A percentile compares a stretch with the other conserved stretches of the same genome.
phyloP scores from a whole-genome alignment of 2,797 vertebrate species.

The Muscicapa comitata region DNA sequence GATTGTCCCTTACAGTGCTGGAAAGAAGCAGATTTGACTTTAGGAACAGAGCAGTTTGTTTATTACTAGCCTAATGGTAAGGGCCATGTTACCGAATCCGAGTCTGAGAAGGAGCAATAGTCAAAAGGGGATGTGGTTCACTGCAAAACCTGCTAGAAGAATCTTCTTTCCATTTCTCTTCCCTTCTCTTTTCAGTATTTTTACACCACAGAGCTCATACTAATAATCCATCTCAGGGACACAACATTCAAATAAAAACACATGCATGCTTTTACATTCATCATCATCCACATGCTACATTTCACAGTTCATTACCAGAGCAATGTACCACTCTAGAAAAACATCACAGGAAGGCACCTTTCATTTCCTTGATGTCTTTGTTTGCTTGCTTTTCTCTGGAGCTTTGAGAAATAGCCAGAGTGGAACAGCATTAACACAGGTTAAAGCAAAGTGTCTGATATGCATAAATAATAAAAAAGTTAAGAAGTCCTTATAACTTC shows the following conservation, averaged over 20 bases:
- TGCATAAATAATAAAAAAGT: neutral
- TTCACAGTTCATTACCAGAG: slow-evolving; percentile 21
- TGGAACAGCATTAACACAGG: neutral
- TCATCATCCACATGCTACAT: slow-evolving; percentile 4
- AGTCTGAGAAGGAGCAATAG: neutral
- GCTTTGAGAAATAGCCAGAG: neutral
- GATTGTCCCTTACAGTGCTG: neutral
- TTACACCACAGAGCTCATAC: neutral
- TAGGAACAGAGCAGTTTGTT: neutral
- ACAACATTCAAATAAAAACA: neutral
- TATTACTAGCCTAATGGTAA: neutral
- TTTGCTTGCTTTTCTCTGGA: neutral
- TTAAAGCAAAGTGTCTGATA: neutral
- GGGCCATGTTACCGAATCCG: rapidly evolving
- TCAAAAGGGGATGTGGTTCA: neutral
- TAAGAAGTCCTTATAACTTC: neutral
- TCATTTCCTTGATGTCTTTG: neutral
- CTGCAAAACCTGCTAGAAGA: neutral
- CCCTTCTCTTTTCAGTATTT: neutral
- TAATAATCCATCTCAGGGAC: neutral
- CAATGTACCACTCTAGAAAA: neutral
- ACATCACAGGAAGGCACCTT: neutral
- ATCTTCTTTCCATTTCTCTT: neutral
- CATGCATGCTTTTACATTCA: slow-evolving; percentile 39
- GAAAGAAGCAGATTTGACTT: neutral